Base-by-base conservation (phyloP, 2,888 invertebrate species). In the Anarsia innoxiella region DNA sequence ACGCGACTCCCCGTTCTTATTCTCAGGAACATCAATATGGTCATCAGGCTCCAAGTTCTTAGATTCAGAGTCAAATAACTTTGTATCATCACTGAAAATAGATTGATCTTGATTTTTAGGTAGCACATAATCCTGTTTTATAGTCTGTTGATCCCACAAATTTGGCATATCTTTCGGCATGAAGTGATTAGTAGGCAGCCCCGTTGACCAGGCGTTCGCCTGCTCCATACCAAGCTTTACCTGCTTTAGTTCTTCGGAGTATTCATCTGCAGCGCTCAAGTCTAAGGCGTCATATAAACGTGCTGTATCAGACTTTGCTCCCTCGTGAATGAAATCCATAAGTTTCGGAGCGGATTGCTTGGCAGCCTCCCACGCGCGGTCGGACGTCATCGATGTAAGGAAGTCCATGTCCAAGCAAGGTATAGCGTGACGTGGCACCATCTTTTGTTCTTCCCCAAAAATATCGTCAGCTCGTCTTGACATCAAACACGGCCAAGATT, bases 281-380 rank as follows among this genome's bases (percentile, higher is more conserved):
- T 83, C 78, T 37, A 85, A 54, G 13, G 85, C 85, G 41, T 84
- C 75, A 44, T 83, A 85, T 32, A 85, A 61, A 13, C 85, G 65
- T n/a, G 82, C 83, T 5, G 83, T 72, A 35, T 85, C 82, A 8
- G 84, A 80, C 45, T 83, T 85, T 6, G 78, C 75, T 1, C 73
- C 84, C 49, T 83, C 84, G 45, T 85, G 79, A 37, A 84, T 72
- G 25, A 78, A 82, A 56, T 85, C 82, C 66, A 85, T 74, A 23
- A 86, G 53, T 51, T 84, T 84, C 5, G 85, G 85, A 12, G 83
- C 85, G 2, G 83, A 78, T 47, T 80, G 76, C 36, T 85, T 86
- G 4, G 85, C 85, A 23, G 85, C 85, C 59, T 86, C 85, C 85
- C 85, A 86, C 25, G 84, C 85, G 6, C 76, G 73, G 41, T 85